Evolutionary conservation across 2,113 vertebrate species (phyloP).

Genomic region (Peromyscus maniculatus): DNA sequence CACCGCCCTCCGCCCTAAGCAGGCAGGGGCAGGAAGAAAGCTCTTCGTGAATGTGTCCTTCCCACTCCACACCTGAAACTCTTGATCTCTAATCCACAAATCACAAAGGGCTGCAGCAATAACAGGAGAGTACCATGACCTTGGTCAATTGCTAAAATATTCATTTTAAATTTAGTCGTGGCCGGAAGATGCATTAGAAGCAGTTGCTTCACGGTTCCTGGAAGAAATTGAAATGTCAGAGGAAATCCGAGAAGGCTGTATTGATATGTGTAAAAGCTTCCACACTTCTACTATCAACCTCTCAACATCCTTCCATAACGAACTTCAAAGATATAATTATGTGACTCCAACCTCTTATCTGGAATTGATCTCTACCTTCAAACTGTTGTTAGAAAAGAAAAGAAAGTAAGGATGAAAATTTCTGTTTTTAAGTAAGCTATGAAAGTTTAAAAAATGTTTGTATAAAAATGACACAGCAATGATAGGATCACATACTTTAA

Average conservation of each 20-base stretch:
- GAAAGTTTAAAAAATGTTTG: not conserved
- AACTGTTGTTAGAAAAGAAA: constrained; percentile 90
- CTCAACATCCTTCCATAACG: constrained; percentile 88
- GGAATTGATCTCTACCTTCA: constrained; percentile 96
- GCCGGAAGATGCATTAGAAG: constrained; percentile 95
- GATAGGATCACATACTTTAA: not conserved
- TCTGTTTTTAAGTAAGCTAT: constrained; percentile 7
- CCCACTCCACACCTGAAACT: not conserved
- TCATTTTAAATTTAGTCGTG: constrained; percentile 88
- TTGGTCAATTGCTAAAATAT: constrained; percentile 54
- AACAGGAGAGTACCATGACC: not conserved
- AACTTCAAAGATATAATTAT: constrained; percentile 94
- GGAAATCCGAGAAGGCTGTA: constrained; percentile 90
- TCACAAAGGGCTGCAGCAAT: not conserved
- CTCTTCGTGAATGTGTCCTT: not conserved
- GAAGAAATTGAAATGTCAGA: constrained; percentile 94
- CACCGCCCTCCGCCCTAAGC: not conserved
- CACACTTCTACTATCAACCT: constrained; percentile 92
- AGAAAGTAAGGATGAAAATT: constrained; percentile 88
- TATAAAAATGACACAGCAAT: not conserved
- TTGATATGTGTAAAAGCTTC: constrained; percentile 95
- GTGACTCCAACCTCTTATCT: constrained; percentile 97
- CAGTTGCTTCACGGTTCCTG: constrained; percentile 93
- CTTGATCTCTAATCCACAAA: not conserved
- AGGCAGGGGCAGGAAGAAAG: no score